Evolutionary conservation across 2,888 invertebrate genomes (phyloP).

Genomic region (Drosophila melanocephala): DNA sequence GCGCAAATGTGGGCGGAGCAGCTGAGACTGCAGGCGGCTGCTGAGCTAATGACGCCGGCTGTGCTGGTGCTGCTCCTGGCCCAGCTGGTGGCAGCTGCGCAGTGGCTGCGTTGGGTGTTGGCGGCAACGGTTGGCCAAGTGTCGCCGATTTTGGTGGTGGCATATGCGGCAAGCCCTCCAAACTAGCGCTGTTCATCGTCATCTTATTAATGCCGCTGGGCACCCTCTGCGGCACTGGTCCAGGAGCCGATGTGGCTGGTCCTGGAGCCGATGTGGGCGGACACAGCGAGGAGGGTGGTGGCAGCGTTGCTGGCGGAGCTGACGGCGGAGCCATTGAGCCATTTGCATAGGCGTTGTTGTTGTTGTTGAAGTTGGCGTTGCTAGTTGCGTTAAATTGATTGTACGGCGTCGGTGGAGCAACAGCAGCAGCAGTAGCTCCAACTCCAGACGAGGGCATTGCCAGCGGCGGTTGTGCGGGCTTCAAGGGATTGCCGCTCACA

Average conservation of each 20-base stretch:
- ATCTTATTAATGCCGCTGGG: slow-evolving; percentile 78
- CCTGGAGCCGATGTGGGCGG: slow-evolving; percentile 32
- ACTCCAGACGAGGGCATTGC: slow-evolving; percentile 36
- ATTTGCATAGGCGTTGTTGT: slow-evolving; percentile 63
- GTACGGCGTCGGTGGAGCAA: slow-evolving; percentile 43
- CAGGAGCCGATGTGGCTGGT: slow-evolving; percentile 29
- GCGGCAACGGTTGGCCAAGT: slow-evolving; percentile 39
- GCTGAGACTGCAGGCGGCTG: slow-evolving; percentile 5
- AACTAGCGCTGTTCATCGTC: slow-evolving; percentile 80
- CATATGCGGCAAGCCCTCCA: slow-evolving; percentile 84
- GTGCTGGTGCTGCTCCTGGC: slow-evolving; percentile 1
- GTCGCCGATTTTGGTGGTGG: slow-evolving; percentile 76
- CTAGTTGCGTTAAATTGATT: slow-evolving; percentile 66
- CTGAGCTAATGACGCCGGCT: slow-evolving; percentile 23
- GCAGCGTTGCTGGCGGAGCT: slow-evolving; percentile 20
- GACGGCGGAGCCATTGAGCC: slow-evolving; percentile 54
- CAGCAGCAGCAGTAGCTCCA: slow-evolving; percentile 37
- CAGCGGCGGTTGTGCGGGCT: slow-evolving; percentile 50
- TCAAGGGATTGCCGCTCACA: slow-evolving; percentile 75
- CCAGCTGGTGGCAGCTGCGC: slow-evolving; percentile 17
- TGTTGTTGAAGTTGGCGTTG: slow-evolving; percentile 46
- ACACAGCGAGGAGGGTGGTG: slow-evolving; percentile 35
- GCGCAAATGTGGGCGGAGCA: slow-evolving; percentile 21
- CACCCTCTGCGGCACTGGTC: slow-evolving; percentile 64
- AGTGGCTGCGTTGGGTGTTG: slow-evolving; percentile 27